Evolutionary conservation across 1,140 invertebrate genomes (phyloP), one percentile per base, ranked within the genome.

Genomic region (Condylostylus longicornis): DNA sequence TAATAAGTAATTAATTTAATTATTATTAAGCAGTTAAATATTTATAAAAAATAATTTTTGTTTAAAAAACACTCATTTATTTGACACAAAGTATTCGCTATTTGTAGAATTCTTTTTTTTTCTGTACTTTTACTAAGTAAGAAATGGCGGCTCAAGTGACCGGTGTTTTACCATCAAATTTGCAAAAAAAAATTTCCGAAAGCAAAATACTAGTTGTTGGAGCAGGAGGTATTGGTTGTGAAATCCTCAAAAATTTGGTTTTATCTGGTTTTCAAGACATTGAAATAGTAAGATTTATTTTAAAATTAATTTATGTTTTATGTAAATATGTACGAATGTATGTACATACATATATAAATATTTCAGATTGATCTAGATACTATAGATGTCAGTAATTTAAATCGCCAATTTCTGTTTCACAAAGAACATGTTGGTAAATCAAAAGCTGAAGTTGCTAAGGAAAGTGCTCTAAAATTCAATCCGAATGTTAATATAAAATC

Each of bases 361-460:
- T 22, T 76, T 46, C 62, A 97, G 93, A 95, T 98, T 66, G 96
- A 99, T 71, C 71, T 99, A 52, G 96, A 99, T 59, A 98, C 91
- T 3, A 98, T 99, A 55, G 95, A 99, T 68, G 83, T 99, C n/a
- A 96, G 89, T 62, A 99, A 99, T 60, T 68, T 99, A 22, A 99
- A 99, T 61, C 71, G 96, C 12, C 96, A 99, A 60, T 99, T 99
- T 65, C 62, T 99, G 3, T 99, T 98, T 58, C 82, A 91, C 54
- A 90, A 90, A 52, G 80, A 94, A 53, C 94, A 99, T 74, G 91
- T 99, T 43, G 93, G 93, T 4, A 93, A 94, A 63, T 86, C 93
- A 3, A 99, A 99, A 67, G 79, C 83, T 1, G 65, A 73, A 23
- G 82, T 89, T 31, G 94, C 95, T 0, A 74, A 76, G 41, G 83